phyloP scores from a whole-genome alignment of 2,888 invertebrate species.

The Ctena decussata region DNA sequence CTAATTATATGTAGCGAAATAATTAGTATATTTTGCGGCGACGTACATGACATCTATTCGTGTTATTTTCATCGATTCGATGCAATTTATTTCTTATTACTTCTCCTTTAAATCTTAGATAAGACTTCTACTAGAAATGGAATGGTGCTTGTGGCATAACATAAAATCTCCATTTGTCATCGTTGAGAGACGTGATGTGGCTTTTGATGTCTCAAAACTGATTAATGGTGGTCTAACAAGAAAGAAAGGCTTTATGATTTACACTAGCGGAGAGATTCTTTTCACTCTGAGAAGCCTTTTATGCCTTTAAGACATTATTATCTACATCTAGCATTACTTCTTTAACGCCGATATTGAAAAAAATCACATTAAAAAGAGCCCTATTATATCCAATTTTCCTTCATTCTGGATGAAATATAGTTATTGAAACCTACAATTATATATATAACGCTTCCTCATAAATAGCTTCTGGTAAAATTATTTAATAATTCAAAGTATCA shows the following conservation, averaged over 20 bases:
- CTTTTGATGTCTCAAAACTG: not conserved
- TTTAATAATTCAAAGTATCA: not conserved
- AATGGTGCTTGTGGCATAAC: not conserved
- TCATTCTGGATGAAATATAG: not conserved
- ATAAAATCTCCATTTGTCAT: slow-evolving; percentile 11
- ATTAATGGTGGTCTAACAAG: not conserved
- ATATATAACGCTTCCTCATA: not conserved
- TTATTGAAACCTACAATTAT: not conserved
- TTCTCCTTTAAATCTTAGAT: not conserved
- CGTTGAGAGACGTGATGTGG: not conserved
- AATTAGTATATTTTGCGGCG: too few relatives aligned
- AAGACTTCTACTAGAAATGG: not conserved
- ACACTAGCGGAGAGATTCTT: not conserved
- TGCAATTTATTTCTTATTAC: slow-evolving; percentile 1
- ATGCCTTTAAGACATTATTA: not conserved
- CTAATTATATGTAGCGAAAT: too few relatives aligned
- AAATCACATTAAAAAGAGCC: not conserved
- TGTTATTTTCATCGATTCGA: not conserved
- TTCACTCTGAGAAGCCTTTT: not conserved
- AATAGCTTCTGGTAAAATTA: not conserved
- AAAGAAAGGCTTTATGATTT: not conserved
- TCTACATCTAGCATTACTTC: not conserved
- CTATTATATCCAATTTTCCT: not conserved
- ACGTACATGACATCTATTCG: not conserved
- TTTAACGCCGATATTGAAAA: not conserved